Conservation (phyloP, 1,140 invertebrate genomes). For the Elysia chlorotica region DNA sequence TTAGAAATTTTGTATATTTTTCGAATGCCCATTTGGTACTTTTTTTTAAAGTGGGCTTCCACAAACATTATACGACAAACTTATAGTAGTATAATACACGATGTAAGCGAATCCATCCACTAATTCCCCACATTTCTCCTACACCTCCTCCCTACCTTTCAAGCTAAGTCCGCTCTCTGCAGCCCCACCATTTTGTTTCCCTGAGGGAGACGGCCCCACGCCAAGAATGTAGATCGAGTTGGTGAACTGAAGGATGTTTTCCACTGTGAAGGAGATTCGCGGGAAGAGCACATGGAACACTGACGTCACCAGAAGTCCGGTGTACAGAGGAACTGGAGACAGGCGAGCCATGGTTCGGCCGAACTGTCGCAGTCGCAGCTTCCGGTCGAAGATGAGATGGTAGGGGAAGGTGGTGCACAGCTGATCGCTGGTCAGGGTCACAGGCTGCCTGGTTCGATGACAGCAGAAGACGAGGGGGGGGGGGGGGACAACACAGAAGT, state of each 20-base stretch:
- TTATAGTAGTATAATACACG: no score
- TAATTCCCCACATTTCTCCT: no score
- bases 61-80: no score
- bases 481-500: neutral
- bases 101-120: no score
- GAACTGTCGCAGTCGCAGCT: conserved; percentile 19
- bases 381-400: conserved; percentile 25
- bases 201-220: no score
- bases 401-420: conserved; percentile 24
- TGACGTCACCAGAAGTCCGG: neutral
- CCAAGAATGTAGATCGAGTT: conserved; percentile 27
- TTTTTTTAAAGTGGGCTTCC: no score
- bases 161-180: conserved; percentile 5
- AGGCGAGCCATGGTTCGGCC: conserved; percentile 13
- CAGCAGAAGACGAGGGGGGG: neutral
- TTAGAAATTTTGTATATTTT: no score
- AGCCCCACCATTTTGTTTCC: neutral
- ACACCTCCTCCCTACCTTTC: no score
- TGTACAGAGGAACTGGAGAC: neutral
- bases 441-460: neutral
- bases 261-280: conserved; percentile 16
- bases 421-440: conserved; percentile 1
- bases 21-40: no score
- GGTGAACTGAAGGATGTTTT: conserved; percentile 21
- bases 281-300: conserved; percentile 21